Evolutionary conservation across 2,113 vertebrate species (phyloP).

Genomic region (Gallinago paraguaiae): DNA sequence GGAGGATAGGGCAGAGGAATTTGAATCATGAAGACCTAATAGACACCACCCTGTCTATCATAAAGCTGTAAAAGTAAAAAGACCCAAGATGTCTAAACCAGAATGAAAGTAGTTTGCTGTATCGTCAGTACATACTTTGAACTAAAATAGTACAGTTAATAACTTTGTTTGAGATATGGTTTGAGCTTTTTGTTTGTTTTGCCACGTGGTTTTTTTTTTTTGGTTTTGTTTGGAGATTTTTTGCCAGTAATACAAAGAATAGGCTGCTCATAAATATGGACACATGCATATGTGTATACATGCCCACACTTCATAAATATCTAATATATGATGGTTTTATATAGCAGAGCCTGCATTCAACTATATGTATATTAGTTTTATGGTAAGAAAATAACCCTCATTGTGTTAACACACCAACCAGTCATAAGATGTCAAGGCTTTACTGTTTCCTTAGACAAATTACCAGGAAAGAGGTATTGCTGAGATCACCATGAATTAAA

Average conservation of each 20-base stretch:
- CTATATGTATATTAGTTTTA: not conserved
- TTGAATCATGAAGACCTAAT: not conserved
- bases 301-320: accelerated
- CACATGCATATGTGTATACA: accelerated
- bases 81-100: accelerated
- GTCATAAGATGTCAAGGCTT: accelerated
- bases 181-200: too few relatives aligned
- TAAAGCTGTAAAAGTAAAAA: not conserved
- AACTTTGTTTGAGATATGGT: not conserved
- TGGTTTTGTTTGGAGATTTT: not conserved
- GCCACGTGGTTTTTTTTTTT: too few relatives aligned
- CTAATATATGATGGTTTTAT: not conserved
- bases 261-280: not conserved
- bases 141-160: not conserved
- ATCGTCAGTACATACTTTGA: not conserved
- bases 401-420: not conserved
- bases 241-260: not conserved
- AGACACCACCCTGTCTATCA: not conserved
- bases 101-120: not conserved
- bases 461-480: not conserved
- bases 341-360: not conserved
- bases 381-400: not conserved
- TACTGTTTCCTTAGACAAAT: not conserved
- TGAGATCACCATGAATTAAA: not conserved
- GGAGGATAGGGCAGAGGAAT: not conserved